These are phyloP conservation scores for Callionymus lyra DNA, from an alignment of 2,113 vertebrate genomes.

Conservation along the genomic window DNA sequence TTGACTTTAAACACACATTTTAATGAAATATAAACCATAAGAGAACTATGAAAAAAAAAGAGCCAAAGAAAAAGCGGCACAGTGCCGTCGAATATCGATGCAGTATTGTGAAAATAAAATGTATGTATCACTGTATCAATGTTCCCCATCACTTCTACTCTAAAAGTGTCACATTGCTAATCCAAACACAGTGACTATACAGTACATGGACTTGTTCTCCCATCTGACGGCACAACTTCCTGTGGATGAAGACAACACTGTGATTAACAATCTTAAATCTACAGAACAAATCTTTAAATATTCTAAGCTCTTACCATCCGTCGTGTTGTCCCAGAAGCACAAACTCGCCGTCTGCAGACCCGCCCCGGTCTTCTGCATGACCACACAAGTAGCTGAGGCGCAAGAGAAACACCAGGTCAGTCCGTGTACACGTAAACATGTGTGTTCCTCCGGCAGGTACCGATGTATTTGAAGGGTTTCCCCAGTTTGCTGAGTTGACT, in stretches of 20 bases:
- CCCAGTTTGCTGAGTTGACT: conserved; percentile 87
- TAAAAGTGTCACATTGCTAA: conserved; percentile 81
- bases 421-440: neutral
- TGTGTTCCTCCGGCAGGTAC: conserved; percentile 44
- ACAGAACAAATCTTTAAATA: neutral
- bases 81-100: too few relatives aligned
- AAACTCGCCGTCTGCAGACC: conserved; percentile 86
- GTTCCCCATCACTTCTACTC: too few relatives aligned
- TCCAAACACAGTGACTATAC: conserved; percentile 84
- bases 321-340: conserved; percentile 92
- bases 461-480: conserved; percentile 95
- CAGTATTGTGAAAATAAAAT: too few relatives aligned
- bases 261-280: neutral
- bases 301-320: conserved; percentile 73
- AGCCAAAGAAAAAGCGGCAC: too few relatives aligned
- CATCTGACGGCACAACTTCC: conserved; percentile 86
- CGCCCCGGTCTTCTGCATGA: conserved; percentile 96
- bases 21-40: too few relatives aligned
- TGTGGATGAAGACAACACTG: conserved; percentile 36
- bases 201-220: conserved; percentile 94
- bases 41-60: too few relatives aligned
- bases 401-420: neutral
- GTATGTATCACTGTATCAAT: too few relatives aligned
- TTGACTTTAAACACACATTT: too few relatives aligned
- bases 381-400: conserved; percentile 79